Evolutionary conservation across 2,797 vertebrate species (phyloP).

Genomic region (Fistularia tabacaria): DNA sequence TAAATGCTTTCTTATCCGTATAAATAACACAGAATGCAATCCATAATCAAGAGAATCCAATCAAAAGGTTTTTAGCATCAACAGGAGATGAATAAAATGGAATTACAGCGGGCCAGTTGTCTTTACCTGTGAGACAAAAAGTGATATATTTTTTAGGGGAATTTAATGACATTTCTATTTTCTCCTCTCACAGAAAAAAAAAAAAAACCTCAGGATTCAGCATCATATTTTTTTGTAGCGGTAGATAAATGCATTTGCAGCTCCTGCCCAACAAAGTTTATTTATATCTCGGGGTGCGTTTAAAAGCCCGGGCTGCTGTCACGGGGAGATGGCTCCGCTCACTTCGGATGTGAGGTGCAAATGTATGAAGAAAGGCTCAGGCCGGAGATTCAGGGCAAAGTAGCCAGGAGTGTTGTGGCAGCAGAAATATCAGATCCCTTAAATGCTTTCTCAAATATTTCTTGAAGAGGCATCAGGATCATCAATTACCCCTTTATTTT

Average conservation of each 20-base stretch:
- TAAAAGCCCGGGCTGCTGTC: conserved; percentile 63
- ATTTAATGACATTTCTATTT: conserved; percentile 66
- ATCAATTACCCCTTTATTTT: conserved; percentile 29
- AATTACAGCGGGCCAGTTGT: conserved; percentile 38
- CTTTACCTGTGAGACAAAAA: conserved; percentile 47
- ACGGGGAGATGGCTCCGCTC: conserved; percentile 58
- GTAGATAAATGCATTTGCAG: conserved; percentile 72
- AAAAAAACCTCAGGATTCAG: conserved; percentile 36
- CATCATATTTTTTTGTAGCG: conserved; percentile 28
- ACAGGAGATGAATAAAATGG: conserved; percentile 32
- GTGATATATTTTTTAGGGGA: conserved; percentile 60
- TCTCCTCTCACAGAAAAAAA: conserved; percentile 20
- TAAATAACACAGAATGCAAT: no score
- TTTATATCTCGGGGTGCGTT: conserved; percentile 72
- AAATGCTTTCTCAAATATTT: conserved; percentile 69
- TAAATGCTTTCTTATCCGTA: no score
- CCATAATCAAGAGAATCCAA: background rate
- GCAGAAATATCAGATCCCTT: conserved; percentile 67
- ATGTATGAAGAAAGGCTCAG: conserved; percentile 75
- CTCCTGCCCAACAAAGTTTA: conserved; percentile 63
- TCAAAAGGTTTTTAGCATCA: conserved; percentile 18
- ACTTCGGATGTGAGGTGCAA: conserved; percentile 75
- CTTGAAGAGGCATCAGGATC: conserved; percentile 29
- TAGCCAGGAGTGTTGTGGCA: conserved; percentile 61
- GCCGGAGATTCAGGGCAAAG: conserved; percentile 60